A percentile compares a stretch with the other conserved stretches of the same genome.
Evolutionary conservation across 2,113 vertebrate species (phyloP).

Genomic region (Xiphophorus hellerii): DNA sequence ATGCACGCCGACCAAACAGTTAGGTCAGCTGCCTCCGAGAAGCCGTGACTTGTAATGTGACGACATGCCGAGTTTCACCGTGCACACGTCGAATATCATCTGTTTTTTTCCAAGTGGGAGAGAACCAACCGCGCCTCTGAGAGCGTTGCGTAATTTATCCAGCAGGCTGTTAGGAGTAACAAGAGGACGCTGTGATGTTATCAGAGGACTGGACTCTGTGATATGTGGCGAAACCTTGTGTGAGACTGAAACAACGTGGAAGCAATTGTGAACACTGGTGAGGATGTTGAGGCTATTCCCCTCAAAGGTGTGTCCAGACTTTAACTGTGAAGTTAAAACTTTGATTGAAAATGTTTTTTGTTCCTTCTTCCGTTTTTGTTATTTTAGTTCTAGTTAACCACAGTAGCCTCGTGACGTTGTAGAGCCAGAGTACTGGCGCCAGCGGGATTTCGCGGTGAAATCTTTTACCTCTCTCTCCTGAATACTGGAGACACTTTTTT

Average conservation of each 20-base stretch:
- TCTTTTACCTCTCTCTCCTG: conserved; percentile 10
- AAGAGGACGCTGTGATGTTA: neutral
- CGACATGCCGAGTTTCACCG: neutral
- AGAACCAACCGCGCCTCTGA: neutral
- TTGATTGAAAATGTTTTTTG: too few species aligned
- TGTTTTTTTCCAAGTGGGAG: too few species aligned
- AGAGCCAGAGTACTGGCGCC: neutral
- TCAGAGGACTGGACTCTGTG: neutral
- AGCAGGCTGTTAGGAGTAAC: neutral
- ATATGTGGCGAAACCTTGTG: too few species aligned
- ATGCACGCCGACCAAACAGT: neutral
- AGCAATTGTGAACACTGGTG: neutral
- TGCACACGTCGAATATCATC: too few species aligned
- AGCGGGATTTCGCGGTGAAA: conserved; percentile 20
- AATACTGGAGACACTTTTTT: conserved; percentile 2
- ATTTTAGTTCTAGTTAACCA: too few species aligned
- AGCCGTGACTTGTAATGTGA: neutral
- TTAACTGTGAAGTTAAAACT: neutral
- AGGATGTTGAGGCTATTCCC: neutral
- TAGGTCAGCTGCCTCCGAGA: neutral
- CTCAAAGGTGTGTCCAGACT: neutral
- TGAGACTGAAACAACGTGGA: neutral
- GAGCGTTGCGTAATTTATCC: neutral
- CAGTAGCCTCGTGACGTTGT: neutral
- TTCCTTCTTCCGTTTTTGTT: too few species aligned